These are phyloP conservation scores for Castor canadensis DNA, from an alignment of 2,113 vertebrate species.

Conservation along the genomic window DNA sequence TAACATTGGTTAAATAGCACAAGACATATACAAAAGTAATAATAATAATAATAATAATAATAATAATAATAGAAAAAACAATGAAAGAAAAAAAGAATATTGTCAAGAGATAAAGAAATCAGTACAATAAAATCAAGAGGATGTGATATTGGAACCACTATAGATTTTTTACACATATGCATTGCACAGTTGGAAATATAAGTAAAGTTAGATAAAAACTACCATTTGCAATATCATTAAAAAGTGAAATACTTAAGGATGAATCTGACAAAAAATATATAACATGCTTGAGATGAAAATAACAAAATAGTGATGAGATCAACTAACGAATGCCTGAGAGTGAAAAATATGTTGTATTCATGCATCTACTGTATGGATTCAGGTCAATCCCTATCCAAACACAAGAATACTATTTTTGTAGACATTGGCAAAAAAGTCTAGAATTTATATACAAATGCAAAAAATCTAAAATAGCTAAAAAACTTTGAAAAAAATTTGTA, in stretches of 20 bases:
- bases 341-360: background rate
- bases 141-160: background rate
- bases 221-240: background rate
- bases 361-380: background rate
- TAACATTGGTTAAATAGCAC: background rate
- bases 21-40: background rate
- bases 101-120: background rate
- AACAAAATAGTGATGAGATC: background rate
- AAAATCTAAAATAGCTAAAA: background rate
- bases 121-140: background rate
- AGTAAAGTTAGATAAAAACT: background rate
- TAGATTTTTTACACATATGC: background rate
- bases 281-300: background rate
- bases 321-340: background rate
- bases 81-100: background rate
- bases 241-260: background rate
- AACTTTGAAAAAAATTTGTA: background rate
- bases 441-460: background rate
- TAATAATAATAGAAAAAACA: background rate
- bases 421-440: background rate
- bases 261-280: background rate
- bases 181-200: background rate
- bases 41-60: background rate
- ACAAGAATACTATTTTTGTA: background rate
- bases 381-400: background rate